These are phyloP conservation scores for Tragelaphus scriptus DNA, from an alignment of 2,113 vertebrate species.

Conservation along the genomic window DNA sequence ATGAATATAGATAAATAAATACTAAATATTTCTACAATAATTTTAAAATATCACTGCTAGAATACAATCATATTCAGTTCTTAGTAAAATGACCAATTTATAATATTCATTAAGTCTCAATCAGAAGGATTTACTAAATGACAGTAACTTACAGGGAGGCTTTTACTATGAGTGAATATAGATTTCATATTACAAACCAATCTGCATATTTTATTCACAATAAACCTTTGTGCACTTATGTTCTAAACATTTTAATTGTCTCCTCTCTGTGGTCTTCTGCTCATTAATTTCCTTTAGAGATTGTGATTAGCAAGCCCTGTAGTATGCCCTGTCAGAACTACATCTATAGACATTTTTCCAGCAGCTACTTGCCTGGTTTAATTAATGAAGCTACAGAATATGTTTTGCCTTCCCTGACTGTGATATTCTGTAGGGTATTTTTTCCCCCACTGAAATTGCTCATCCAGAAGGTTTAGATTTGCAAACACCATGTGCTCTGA, in stretches of 20 bases:
- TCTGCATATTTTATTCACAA: not conserved
- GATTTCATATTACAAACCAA: not conserved
- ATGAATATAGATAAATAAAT: not conserved
- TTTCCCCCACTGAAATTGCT: too few relatives aligned
- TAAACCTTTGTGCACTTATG: not conserved
- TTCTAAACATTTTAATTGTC: conserved; percentile 1
- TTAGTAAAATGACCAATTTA: not conserved
- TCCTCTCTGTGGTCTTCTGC: not conserved
- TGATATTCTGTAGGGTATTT: too few relatives aligned
- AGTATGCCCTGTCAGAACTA: too few relatives aligned
- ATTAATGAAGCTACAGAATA: too few relatives aligned
- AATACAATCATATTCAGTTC: not conserved
- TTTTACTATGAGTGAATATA: not conserved
- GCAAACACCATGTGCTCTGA: too few relatives aligned
- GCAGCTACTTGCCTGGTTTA: too few relatives aligned
- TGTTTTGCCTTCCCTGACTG: too few relatives aligned
- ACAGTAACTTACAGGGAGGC: not conserved
- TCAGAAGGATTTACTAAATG: not conserved
- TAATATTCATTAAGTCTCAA: not conserved
- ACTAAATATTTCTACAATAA: not conserved
- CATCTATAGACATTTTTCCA: too few relatives aligned
- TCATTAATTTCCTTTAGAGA: not conserved
- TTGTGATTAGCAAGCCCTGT: not conserved
- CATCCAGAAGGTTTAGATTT: too few relatives aligned
- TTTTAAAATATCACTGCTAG: not conserved